phyloP scores from a whole-genome alignment of 2,888 invertebrate species.

The Lepidonotus clava region DNA sequence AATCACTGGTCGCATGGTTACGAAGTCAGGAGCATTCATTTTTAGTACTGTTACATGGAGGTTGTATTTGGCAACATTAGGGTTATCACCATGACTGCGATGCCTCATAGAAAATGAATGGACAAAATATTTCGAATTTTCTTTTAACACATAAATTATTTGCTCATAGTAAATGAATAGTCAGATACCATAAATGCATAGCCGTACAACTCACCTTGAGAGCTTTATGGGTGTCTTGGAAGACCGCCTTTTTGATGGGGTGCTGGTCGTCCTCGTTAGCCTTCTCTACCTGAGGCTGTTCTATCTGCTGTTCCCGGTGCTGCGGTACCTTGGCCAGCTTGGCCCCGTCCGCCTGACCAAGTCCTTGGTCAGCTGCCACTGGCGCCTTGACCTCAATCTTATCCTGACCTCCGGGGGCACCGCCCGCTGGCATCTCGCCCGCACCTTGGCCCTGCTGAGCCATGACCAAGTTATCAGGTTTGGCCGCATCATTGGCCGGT shows the following conservation, averaged over 20 bases:
- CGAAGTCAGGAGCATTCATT: no score
- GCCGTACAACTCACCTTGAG: background rate
- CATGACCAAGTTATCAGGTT: background rate
- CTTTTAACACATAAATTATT: background rate
- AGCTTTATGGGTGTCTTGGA: background rate
- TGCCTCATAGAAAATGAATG: background rate
- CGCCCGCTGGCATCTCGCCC: background rate
- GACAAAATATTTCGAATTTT: background rate
- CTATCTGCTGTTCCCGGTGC: slow-evolving; percentile 11
- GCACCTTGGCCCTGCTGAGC: background rate
- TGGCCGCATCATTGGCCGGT: slow-evolving; percentile 1
- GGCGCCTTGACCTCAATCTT: slow-evolving; percentile 1
- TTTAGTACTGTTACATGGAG: no score
- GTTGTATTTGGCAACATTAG: no score
- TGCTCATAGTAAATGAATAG: background rate
- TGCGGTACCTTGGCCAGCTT: slow-evolving; percentile 10
- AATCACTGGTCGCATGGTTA: no score
- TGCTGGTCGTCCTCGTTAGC: background rate
- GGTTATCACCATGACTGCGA: no score
- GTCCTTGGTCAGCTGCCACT: no score
- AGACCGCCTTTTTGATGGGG: slow-evolving; percentile 29
- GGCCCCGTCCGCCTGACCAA: no score
- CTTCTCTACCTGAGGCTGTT: background rate
- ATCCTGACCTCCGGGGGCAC: background rate
- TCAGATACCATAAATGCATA: background rate